Conservation (phyloP, 2,888 invertebrate genomes). For the Heteropelma amictum region DNA sequence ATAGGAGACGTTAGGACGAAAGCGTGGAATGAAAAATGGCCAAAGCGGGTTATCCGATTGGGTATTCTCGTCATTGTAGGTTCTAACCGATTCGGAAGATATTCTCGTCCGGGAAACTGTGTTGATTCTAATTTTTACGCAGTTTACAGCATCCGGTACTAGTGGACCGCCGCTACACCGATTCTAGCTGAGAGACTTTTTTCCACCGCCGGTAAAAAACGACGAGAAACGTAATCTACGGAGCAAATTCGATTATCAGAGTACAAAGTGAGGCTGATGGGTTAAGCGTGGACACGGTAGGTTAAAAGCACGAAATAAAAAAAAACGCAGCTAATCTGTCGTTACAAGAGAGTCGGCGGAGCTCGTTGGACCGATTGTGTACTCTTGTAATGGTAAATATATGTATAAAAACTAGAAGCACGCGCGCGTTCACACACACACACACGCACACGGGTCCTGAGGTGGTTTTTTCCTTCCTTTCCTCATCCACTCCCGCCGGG, state of each 20-base stretch:
- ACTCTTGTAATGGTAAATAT: background rate
- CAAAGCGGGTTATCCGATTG: too few relatives aligned
- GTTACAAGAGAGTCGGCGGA: slow-evolving; percentile 43
- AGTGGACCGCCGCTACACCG: too few relatives aligned
- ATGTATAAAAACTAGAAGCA: slow-evolving; percentile 18
- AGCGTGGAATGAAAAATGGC: too few relatives aligned
- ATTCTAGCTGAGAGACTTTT: too few relatives aligned
- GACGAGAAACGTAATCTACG: slow-evolving; percentile 42
- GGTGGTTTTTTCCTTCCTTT: too few relatives aligned
- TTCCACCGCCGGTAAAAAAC: slow-evolving; percentile 25
- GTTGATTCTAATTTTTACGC: too few relatives aligned
- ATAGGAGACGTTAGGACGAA: too few relatives aligned
- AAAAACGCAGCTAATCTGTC: slow-evolving; percentile 47
- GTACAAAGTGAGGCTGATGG: slow-evolving; percentile 51
- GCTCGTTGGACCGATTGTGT: slow-evolving; percentile 36
- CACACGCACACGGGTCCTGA: too few relatives aligned
- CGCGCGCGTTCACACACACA: slow-evolving; percentile 18
- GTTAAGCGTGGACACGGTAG: slow-evolving; percentile 3
- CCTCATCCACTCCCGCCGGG: background rate
- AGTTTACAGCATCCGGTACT: too few relatives aligned
- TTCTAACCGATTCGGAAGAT: too few relatives aligned
- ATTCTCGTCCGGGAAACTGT: too few relatives aligned
- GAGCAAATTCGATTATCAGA: slow-evolving; percentile 56
- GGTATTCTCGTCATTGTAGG: too few relatives aligned
- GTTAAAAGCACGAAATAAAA: slow-evolving; percentile 35